These are phyloP conservation scores for Pachyramphus minor DNA, from an alignment of 2,113 vertebrate genomes.

Conservation along the genomic window DNA sequence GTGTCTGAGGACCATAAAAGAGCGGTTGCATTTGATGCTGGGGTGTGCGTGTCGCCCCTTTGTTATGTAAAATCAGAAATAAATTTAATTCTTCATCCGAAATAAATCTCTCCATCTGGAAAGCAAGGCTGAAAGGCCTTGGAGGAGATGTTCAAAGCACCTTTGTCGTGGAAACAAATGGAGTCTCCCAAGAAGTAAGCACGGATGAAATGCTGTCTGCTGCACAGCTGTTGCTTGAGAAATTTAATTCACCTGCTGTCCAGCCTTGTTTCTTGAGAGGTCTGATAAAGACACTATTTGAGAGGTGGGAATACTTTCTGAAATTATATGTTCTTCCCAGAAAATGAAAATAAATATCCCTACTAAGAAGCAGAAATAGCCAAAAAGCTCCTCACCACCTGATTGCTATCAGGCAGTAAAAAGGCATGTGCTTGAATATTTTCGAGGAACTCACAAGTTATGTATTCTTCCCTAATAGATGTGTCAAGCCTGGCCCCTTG, in stretches of 20 bases:
- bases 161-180: background rate
- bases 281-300: background rate
- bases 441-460: background rate
- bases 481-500: background rate
- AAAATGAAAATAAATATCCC: background rate
- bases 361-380: background rate
- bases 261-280: background rate
- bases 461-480: background rate
- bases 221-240: background rate
- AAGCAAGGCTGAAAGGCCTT: background rate
- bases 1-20: background rate
- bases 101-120: background rate
- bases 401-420: background rate
- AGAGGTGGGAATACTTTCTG: background rate
- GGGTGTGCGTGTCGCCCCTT: background rate
- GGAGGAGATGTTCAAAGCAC: background rate
- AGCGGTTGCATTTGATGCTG: background rate
- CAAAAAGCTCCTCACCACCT: background rate
- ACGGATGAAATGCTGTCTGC: background rate
- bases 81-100: background rate
- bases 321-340: background rate
- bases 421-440: background rate
- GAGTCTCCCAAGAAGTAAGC: background rate
- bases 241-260: background rate
- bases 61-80: background rate